phyloP scores from a whole-genome alignment of 1,140 invertebrate genomes.

The Heliconius himera region DNA sequence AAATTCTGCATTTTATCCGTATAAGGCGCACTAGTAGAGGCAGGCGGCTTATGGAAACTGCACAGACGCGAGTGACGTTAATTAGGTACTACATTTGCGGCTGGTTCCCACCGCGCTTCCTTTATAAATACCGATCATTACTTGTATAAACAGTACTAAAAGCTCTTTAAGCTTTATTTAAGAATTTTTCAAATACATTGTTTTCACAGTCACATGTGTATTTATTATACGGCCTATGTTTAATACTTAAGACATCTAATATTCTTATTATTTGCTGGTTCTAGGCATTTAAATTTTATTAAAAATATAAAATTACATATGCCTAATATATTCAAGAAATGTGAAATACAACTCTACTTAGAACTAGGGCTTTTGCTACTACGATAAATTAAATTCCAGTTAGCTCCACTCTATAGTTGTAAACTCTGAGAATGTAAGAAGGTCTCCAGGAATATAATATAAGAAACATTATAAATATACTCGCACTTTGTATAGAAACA shows the following conservation, averaged over 20 bases:
- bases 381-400: not conserved
- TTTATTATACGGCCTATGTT: too few species aligned
- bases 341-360: not conserved
- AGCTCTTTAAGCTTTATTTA: conserved; percentile 13
- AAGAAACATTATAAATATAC: not conserved
- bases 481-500: not conserved
- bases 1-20: conserved; percentile 45
- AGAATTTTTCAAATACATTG: too few species aligned
- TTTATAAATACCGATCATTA: conserved; percentile 41
- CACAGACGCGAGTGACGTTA: conserved; percentile 46
- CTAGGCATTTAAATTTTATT: too few species aligned
- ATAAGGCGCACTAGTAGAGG: conserved; percentile 38
- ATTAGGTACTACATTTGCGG: conserved; percentile 48
- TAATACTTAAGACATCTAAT: too few species aligned
- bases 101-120: conserved; percentile 41
- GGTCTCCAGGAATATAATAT: not conserved
- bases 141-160: conserved; percentile 31
- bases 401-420: not conserved
- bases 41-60: conserved; percentile 45
- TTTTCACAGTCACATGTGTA: too few species aligned
- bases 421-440: not conserved
- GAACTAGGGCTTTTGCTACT: not conserved
- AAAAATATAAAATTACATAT: not conserved
- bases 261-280: too few species aligned
- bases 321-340: not conserved